phyloP scores from a whole-genome alignment of 1,140 invertebrate genomes.

The Panagrolaimus sp. region DNA sequence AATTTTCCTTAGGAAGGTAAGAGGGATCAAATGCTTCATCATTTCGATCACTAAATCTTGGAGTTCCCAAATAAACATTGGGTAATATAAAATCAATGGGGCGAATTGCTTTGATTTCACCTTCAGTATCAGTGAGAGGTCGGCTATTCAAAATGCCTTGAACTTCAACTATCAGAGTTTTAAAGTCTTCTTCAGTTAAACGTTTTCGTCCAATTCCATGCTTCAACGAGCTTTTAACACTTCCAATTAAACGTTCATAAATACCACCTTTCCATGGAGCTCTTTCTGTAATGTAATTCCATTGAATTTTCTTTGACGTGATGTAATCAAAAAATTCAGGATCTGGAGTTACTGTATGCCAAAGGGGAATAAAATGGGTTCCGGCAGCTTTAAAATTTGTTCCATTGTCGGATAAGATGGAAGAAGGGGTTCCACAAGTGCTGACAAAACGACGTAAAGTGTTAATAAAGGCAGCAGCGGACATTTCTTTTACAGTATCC shows the following conservation, averaged over 20 bases:
- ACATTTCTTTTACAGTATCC: not conserved
- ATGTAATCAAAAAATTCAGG: not conserved
- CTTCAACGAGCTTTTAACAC: constrained; percentile 1
- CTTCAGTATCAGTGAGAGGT: not conserved
- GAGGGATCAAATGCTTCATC: not conserved
- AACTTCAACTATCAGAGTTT: not conserved
- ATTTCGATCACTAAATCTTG: not conserved
- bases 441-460: not conserved
- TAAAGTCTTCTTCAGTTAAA: not conserved
- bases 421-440: not conserved
- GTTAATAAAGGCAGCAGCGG: not conserved
- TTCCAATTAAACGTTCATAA: constrained; percentile 15
- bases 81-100: constrained; percentile 5
- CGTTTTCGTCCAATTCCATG: not conserved
- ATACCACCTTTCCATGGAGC: constrained; percentile 20
- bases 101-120: not conserved
- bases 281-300: constrained; percentile 12
- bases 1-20: not conserved
- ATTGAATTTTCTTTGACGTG: not conserved
- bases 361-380: not conserved
- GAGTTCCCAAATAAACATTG: not conserved
- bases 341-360: not conserved
- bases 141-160: not conserved
- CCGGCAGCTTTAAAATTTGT: constrained; percentile 13
- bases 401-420: constrained; percentile 12